A percentile compares a stretch with the other conserved stretches of the same genome.
Conservation (phyloP, 1,140 invertebrate species). For the Lepeophtheirus salmonis region DNA sequence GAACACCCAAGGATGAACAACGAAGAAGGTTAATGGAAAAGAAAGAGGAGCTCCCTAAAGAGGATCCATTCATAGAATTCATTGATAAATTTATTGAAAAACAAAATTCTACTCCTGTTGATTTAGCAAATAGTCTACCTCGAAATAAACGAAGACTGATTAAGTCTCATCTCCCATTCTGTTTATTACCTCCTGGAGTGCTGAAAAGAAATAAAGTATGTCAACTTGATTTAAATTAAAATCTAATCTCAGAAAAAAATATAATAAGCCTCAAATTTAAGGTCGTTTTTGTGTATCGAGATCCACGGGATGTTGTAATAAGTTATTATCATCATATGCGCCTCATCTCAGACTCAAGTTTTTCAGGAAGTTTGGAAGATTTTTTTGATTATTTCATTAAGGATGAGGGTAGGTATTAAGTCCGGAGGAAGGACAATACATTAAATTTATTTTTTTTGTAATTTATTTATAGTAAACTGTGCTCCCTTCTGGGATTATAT, state of each 20-base stretch:
- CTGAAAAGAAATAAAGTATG: neutral
- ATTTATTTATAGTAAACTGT: too few relatives aligned
- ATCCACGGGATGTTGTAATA: neutral
- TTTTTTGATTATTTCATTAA: neutral
- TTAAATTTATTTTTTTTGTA: too few relatives aligned
- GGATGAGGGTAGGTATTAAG: neutral
- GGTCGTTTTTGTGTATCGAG: neutral
- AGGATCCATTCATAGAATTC: neutral
- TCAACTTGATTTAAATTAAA: neutral
- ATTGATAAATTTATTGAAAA: neutral
- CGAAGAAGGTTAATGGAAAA: neutral
- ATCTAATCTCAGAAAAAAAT: neutral
- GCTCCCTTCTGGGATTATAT: too few relatives aligned
- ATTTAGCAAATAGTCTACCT: neutral
- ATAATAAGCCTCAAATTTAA: neutral
- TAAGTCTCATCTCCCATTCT: conserved; percentile 8
- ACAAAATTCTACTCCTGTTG: neutral
- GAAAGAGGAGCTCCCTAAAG: neutral
- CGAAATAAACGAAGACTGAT: neutral
- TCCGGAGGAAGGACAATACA: too few relatives aligned
- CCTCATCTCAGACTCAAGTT: neutral
- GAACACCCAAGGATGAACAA: neutral
- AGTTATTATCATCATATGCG: neutral
- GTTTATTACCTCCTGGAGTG: neutral
- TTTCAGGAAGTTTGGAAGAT: neutral